Base-by-base conservation (phyloP, 2,797 vertebrate genomes). In the Ctenopoma kingsleyae region DNA sequence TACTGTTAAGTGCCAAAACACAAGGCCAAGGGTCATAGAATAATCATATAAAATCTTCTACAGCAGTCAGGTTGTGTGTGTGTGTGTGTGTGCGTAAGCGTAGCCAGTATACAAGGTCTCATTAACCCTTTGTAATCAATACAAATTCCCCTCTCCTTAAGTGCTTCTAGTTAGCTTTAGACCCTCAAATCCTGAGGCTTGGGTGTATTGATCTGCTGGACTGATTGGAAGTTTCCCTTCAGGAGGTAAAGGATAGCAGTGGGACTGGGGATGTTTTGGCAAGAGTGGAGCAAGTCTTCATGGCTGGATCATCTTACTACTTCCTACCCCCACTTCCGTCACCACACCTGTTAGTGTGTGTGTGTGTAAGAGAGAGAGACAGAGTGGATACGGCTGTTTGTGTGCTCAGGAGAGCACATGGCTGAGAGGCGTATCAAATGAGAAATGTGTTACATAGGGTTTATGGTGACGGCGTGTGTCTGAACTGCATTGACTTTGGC, bases 41-140 rank as follows among this genome's bases (percentile, higher is more conserved):
- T 5, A 17, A 44, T 68, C 20, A 0, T 25, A 44, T 71, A 68
- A 70, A 80, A 79, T 61, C 44, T 38, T 55, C 47, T 38, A 43
- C 49, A 27, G 35, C 20, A 36, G 54, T 67, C 38, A 55, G 65
- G 51, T 59, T 66, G 23, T 48, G 25, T 2, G 8, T 15, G 30
- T 30, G 23, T 64, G 23, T 48, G 25, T 2, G 8, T 15, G 30
- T 30, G 23, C 27, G 46, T 73, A 78, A 69, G 52, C 40, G 1
- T 41, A 71, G 73, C 77, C 47, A 74, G 78, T 83, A 67, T 72
- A 79, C 58, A 68, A 63, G 72, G 67, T 76, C 84, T 86, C 78
- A 80, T 91, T 90, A 91, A 92, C 88, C 85, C 84, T 81, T 88
- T 76, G 56, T 77, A 75, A 92, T 92, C 91, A 71, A 92, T 92